Evolutionary conservation across 2,113 vertebrate genomes (phyloP), one percentile per base, ranked within the genome.

Genomic region (Indicator maculatus): DNA sequence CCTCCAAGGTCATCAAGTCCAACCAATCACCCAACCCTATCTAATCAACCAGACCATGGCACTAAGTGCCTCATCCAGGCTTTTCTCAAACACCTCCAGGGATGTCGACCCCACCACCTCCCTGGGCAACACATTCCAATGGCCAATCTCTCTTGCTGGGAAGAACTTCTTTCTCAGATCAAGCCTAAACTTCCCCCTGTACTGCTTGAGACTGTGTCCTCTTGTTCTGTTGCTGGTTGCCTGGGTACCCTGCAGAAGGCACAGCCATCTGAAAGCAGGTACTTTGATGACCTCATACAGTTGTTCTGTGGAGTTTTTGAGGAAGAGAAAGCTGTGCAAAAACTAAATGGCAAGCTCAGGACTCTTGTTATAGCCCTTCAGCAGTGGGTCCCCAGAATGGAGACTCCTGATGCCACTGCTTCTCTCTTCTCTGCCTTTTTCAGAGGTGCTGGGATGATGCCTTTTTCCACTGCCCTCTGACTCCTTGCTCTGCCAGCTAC

Each of bases 371-470:
- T 21, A 41, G 36, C 11, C 33, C 18, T 90, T 81, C 36, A 60
- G 59, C 9, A 1, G 12, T 1, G 4, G 16, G 27, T 24, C 7
- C 30, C 10, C 20, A 26, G 45, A 52, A 1, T 0, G 0, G 69
- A 70, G 15, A 31, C 8, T 39, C 50, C 20, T 1, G 4, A 39
- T 61, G 9, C 36, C 20, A 12, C 45, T 55, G 39, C 15, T 91
- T 65, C n/a, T 66, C 44, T 66, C 36, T 45, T 9, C 30, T 91
- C 16, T 45, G 23, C 14, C 20, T 80, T 36, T 18, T 50, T 78
- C 63, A 45, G 44, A 86, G 63, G 11, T 38, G 12, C 26, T 72
- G 41, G 8, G 16, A 71, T 74, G 31, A 16, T 77, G 56, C 5
- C 26, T 36, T 56, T 88, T 82, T 76, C 8, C 28, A 33, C 26